Percentiles rank a stretch among this genome's conserved stretches.
phyloP scores from a whole-genome alignment of 2,888 invertebrate genomes.

The Branchellion lobata region DNA sequence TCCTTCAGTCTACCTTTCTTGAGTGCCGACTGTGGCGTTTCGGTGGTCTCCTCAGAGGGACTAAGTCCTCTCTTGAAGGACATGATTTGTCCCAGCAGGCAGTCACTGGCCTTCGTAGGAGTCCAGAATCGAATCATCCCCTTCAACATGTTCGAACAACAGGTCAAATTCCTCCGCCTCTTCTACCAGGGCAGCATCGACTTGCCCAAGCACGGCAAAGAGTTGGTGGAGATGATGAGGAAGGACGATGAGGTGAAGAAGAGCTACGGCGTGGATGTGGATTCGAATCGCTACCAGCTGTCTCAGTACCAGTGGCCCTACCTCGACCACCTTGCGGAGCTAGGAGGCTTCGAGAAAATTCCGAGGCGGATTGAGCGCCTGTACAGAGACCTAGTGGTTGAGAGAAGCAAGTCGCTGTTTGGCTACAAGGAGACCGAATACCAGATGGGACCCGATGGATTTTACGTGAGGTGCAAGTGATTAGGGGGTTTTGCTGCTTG shows the following conservation, averaged over 20 bases:
- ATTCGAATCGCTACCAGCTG: not conserved
- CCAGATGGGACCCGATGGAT: not conserved
- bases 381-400: not conserved
- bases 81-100: slow-evolving; percentile 9
- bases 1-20: slow-evolving; percentile 28
- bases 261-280: not conserved
- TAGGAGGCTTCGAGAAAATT: slow-evolving; percentile 1
- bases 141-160: slow-evolving; percentile 3
- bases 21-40: slow-evolving; percentile 19
- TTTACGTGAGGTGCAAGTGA: not conserved
- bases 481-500: no score
- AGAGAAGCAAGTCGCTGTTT: not conserved
- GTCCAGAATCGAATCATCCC: not conserved
- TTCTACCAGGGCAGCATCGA: slow-evolving; percentile 4
- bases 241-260: not conserved
- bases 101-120: slow-evolving; percentile 8
- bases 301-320: not conserved
- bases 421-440: not conserved
- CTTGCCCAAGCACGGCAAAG: not conserved
- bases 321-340: not conserved
- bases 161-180: slow-evolving; percentile 21
- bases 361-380: not conserved
- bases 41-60: not conserved
- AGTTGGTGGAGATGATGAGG: not conserved
- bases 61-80: slow-evolving; percentile 30